These are phyloP conservation scores for Parelbella ahira DNA, from an alignment of 2,888 invertebrate genomes.

Conservation along the genomic window DNA sequence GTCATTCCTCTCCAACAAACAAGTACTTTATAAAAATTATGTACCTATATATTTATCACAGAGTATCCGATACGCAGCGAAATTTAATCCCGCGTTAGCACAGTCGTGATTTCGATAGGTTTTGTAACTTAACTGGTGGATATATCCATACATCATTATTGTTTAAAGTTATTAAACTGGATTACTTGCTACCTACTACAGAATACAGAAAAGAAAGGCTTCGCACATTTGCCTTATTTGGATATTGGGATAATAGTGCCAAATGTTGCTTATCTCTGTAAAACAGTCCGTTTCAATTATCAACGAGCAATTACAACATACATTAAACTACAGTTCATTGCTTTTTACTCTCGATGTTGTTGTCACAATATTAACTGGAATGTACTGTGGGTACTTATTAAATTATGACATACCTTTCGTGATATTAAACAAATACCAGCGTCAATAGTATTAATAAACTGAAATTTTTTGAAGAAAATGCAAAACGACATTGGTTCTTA, in stretches of 20 bases:
- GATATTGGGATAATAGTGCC: no score
- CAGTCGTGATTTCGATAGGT: no score
- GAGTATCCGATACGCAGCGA: no score
- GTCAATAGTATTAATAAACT: no score
- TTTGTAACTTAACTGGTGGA: no score
- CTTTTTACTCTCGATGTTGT: conserved; percentile 25
- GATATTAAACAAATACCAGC: neutral
- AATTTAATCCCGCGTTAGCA: no score
- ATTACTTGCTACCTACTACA: no score
- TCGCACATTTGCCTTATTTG: no score
- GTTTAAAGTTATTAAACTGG: no score
- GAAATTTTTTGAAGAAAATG: conserved; percentile 43
- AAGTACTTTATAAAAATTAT: neutral
- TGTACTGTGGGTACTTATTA: conserved; percentile 23
- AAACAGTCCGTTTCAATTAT: conserved; percentile 16
- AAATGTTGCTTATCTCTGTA: conserved; percentile 18
- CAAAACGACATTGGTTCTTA: conserved; percentile 68
- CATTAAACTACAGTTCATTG: conserved; percentile 34
- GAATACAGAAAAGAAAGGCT: no score
- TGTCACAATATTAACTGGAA: conserved; percentile 7
- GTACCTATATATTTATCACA: neutral
- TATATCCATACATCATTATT: no score
- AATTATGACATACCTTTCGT: conserved; percentile 17
- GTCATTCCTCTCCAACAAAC: no score
- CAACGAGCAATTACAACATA: conserved; percentile 29